phyloP scores from a whole-genome alignment of 1,140 invertebrate genomes.

The Notospermus geniculatus region DNA sequence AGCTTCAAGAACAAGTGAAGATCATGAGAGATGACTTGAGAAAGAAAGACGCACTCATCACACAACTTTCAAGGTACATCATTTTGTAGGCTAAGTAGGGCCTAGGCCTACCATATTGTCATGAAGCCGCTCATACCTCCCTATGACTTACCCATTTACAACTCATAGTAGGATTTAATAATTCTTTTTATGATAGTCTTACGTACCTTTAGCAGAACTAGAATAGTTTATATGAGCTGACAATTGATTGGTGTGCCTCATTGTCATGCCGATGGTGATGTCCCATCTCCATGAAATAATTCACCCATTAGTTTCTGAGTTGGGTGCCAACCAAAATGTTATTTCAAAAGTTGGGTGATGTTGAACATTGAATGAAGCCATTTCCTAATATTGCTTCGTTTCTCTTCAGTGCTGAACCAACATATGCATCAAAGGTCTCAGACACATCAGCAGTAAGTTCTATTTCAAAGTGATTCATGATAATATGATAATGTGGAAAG shows the following conservation, averaged over 20 bases:
- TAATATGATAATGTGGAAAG: constrained; percentile 1
- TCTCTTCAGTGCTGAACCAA: neutral
- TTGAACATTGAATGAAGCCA: too few species aligned
- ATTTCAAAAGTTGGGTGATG: too few species aligned
- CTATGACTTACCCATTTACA: constrained; percentile 7
- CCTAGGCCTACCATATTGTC: neutral
- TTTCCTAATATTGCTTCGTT: too few species aligned
- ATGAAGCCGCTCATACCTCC: constrained; percentile 14
- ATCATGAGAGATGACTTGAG: constrained; percentile 44
- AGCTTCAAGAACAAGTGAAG: constrained; percentile 52
- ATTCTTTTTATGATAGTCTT: neutral
- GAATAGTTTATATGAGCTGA: neutral
- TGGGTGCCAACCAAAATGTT: too few species aligned
- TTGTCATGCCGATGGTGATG: too few species aligned
- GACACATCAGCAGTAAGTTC: constrained; percentile 3
- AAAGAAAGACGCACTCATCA: constrained; percentile 52
- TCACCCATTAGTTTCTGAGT: too few species aligned
- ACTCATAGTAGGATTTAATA: neutral
- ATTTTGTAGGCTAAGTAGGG: neutral
- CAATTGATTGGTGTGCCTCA: too few species aligned
- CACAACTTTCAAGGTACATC: constrained; percentile 41
- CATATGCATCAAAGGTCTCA: neutral
- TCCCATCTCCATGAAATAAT: too few species aligned
- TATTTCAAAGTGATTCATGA: neutral
- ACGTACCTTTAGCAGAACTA: neutral